Conservation (phyloP, 2,113 vertebrate species). For the Caracal caracal region DNA sequence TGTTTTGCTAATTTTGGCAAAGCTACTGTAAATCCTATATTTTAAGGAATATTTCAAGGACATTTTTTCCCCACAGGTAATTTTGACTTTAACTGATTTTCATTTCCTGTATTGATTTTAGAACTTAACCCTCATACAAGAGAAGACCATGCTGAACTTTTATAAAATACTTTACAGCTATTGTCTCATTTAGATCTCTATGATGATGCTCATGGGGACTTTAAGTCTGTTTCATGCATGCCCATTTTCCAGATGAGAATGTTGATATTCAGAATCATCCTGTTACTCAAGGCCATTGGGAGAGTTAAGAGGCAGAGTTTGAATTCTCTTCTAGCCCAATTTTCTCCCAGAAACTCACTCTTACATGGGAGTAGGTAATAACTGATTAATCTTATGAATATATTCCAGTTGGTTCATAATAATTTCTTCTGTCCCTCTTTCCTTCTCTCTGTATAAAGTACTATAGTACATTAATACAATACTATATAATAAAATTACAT, state of each 20-base stretch:
- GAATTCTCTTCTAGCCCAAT: neutral
- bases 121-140: neutral
- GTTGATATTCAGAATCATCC: neutral
- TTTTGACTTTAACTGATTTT: constrained; percentile 21
- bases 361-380: neutral
- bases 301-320: neutral
- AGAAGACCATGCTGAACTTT: neutral
- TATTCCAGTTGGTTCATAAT: neutral
- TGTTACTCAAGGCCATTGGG: neutral
- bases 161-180: neutral
- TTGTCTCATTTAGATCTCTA: neutral
- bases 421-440: neutral
- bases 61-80: neutral
- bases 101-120: neutral
- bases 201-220: neutral
- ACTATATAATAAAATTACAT: neutral
- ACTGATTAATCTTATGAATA: neutral
- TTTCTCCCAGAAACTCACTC: neutral
- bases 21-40: neutral
- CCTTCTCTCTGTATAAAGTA: neutral
- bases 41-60: neutral
- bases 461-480: neutral
- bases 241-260: neutral
- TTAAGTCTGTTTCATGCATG: neutral
- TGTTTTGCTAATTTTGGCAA: neutral